Conservation (phyloP, 2,888 invertebrate genomes). For the Eupithecia dodoneata region DNA sequence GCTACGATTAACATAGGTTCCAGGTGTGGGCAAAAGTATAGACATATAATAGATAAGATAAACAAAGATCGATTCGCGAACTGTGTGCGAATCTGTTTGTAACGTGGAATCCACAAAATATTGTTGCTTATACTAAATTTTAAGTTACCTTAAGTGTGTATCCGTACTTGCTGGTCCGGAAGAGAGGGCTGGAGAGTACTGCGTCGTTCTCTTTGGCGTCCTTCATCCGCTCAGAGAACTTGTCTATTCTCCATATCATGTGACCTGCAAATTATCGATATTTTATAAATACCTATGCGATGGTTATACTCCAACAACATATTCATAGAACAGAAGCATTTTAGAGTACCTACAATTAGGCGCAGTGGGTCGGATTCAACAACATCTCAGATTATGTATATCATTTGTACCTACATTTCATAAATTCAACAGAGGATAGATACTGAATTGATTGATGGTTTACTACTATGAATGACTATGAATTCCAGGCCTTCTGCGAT, state of each 20-base stretch:
- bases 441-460: neutral
- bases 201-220: conserved; percentile 87
- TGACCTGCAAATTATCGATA: conserved; percentile 75
- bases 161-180: conserved; percentile 89
- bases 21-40: too few species aligned
- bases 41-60: too few species aligned
- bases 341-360: neutral
- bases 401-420: neutral
- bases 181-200: conserved; percentile 87
- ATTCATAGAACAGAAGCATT: neutral
- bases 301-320: neutral
- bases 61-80: too few species aligned
- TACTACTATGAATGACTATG: neutral
- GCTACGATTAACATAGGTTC: too few species aligned
- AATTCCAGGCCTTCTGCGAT: neutral
- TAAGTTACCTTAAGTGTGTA: conserved; percentile 86
- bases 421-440: neutral
- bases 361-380: neutral
- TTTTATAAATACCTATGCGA: neutral
- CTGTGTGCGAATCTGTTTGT: too few species aligned
- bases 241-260: conserved; percentile 88
- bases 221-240: conserved; percentile 86
- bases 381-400: neutral
- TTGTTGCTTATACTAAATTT: neutral
- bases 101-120: neutral